phyloP scores from a whole-genome alignment of 2,797 vertebrate species.

The Champsocephalus gunnari region DNA sequence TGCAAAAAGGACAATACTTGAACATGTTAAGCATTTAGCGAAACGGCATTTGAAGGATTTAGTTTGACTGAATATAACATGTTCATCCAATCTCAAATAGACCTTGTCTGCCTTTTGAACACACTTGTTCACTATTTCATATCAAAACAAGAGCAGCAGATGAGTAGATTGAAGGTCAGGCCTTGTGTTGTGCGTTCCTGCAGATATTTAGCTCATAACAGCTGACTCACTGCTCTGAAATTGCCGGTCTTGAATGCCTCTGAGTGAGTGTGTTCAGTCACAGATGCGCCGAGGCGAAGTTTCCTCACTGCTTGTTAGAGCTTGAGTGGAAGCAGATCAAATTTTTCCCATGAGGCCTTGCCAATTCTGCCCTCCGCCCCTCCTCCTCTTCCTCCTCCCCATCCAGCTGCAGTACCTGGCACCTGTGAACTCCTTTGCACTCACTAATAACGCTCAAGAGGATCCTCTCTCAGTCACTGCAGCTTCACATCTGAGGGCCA shows the following conservation, averaged over 20 bases:
- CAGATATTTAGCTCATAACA: conserved; percentile 71
- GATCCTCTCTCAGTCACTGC: conserved; percentile 54
- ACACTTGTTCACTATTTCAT: conserved; percentile 39
- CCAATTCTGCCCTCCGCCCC: conserved; percentile 70
- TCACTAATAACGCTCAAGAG: conserved; percentile 65
- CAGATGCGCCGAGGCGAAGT: conserved; percentile 77
- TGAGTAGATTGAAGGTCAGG: conserved; percentile 50
- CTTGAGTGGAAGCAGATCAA: conserved; percentile 86
- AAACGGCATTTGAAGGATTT: conserved; percentile 5
- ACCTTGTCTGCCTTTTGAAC: neutral
- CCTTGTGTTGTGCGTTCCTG: conserved; percentile 50
- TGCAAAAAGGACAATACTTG: neutral
- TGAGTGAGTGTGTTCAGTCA: conserved; percentile 76
- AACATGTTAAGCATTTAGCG: neutral
- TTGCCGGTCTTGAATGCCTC: conserved; percentile 74
- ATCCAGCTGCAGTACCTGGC: conserved; percentile 85
- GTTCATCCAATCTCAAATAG: neutral
- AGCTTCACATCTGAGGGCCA: conserved; percentile 32
- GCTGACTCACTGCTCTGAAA: conserved; percentile 75
- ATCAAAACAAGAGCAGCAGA: conserved; percentile 36
- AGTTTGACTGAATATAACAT: no score
- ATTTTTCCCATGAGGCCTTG: conserved; percentile 84
- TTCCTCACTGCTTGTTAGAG: conserved; percentile 84
- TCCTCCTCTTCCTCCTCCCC: conserved; percentile 43
- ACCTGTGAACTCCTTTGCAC: conserved; percentile 84